These are phyloP conservation scores for Drosophila virilis DNA, from an alignment of 1,140 invertebrate genomes.

Conservation along the genomic window DNA sequence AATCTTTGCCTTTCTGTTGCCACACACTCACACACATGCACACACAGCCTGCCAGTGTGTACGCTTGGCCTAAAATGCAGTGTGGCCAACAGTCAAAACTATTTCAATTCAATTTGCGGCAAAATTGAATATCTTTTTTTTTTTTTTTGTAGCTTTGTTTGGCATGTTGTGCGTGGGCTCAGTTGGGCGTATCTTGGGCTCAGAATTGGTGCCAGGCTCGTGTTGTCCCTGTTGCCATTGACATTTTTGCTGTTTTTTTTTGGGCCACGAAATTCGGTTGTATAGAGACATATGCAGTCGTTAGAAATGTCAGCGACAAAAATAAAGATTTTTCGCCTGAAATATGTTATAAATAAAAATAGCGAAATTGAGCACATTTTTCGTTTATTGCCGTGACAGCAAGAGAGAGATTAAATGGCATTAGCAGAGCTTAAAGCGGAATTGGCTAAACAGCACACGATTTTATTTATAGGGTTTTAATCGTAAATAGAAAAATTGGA, in stretches of 20 bases:
- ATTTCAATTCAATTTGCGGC: constrained; percentile 28
- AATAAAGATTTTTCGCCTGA: constrained; percentile 1
- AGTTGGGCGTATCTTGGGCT: neutral
- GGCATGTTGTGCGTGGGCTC: constrained; percentile 20
- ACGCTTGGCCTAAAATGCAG: constrained; percentile 21
- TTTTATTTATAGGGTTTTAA: too few relatives aligned
- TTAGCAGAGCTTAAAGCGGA: too few relatives aligned
- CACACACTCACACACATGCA: neutral
- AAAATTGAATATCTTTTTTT: constrained; percentile 1
- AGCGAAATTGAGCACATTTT: neutral
- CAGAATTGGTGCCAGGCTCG: constrained; percentile 26
- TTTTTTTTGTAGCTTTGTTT: neutral
- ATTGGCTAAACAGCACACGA: too few relatives aligned
- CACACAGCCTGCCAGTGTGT: too few relatives aligned
- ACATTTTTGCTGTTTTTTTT: constrained; percentile 24
- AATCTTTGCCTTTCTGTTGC: constrained; percentile 23
- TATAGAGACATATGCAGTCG: constrained; percentile 6
- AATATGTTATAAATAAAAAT: constrained; percentile 26
- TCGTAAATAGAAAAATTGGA: too few relatives aligned
- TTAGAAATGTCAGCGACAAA: constrained; percentile 25
- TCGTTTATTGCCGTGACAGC: neutral
- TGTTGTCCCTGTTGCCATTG: constrained; percentile 39
- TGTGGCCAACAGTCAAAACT: constrained; percentile 20
- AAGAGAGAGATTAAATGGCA: too few relatives aligned
- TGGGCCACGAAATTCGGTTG: neutral